Evolutionary conservation across 1,140 invertebrate species (phyloP).

Genomic region (Leucophenga varia): DNA sequence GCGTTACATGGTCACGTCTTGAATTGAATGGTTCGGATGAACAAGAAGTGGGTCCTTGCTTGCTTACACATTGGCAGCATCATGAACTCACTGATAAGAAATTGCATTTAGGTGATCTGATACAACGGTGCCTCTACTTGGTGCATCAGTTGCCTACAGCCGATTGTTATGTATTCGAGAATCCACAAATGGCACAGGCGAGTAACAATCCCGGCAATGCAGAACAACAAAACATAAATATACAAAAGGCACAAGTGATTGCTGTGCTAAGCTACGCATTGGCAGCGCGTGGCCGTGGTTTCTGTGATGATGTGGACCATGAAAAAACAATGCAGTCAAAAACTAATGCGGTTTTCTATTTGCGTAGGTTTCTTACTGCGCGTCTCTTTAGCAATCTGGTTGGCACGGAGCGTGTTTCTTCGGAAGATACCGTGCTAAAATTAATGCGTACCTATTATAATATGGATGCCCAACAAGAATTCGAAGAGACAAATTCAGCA

Average conservation of each 20-base stretch:
- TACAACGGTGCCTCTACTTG: constrained; percentile 37
- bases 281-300: constrained; percentile 11
- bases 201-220: constrained; percentile 42
- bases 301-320: too few relatives aligned
- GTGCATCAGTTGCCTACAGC: constrained; percentile 39
- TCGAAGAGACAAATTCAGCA: background rate
- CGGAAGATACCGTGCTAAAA: constrained; percentile 34
- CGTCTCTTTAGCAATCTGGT: constrained; percentile 46
- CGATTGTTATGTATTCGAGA: constrained; percentile 49
- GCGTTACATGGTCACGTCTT: constrained; percentile 43
- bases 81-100: constrained; percentile 51
- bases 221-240: constrained; percentile 51
- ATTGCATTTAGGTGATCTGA: constrained; percentile 39
- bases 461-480: constrained; percentile 11
- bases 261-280: constrained; percentile 42
- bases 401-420: constrained; percentile 44
- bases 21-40: constrained; percentile 17
- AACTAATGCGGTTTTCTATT: constrained; percentile 30
- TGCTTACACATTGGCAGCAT: constrained; percentile 42
- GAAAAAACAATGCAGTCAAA: background rate
- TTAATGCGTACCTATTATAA: constrained; percentile 37
- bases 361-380: constrained; percentile 38
- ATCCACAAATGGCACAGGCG: constrained; percentile 43
- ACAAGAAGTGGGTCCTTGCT: constrained; percentile 12
- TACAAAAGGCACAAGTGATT: constrained; percentile 45